Conservation (phyloP, 1,140 invertebrate genomes). For the Ridgeia piscesae region DNA sequence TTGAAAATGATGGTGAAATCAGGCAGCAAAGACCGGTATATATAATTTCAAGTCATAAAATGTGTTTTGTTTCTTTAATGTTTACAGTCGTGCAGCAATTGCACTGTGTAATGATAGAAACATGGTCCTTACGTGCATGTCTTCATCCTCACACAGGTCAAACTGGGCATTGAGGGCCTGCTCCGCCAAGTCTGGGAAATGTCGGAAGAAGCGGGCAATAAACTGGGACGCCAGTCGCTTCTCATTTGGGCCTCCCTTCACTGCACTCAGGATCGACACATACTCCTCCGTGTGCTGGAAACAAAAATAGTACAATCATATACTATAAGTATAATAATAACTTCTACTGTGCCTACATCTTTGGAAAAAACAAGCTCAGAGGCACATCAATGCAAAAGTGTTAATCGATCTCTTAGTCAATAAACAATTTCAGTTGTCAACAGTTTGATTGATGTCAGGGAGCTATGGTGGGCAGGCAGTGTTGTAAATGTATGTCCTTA, state of each 20-base stretch:
- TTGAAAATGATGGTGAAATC: background rate
- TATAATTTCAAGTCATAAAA: background rate
- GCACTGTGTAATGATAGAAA: background rate
- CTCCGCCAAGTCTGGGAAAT: constrained; percentile 81
- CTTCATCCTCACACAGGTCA: constrained; percentile 94
- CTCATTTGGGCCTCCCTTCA: constrained; percentile 70
- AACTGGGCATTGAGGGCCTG: constrained; percentile 88
- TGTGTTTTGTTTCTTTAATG: no score
- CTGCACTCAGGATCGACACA: constrained; percentile 73
- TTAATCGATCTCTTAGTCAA: no score
- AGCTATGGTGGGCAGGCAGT: no score
- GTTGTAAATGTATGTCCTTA: no score
- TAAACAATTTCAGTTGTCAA: no score
- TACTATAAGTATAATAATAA: constrained; percentile 11
- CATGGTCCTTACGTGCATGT: constrained; percentile 73
- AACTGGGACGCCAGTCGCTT: constrained; percentile 93
- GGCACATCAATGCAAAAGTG: no score
- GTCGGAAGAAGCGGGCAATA: constrained; percentile 90
- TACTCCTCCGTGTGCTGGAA: constrained; percentile 87
- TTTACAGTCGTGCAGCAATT: background rate
- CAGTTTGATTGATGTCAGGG: no score
- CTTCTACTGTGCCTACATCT: no score
- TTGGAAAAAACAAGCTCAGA: no score
- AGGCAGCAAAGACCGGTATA: background rate
- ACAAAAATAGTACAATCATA: constrained; percentile 25